Percentiles rank a stretch among this genome's conserved stretches.
phyloP scores from a whole-genome alignment of 2,888 invertebrate genomes.

The Galerucella nymphaeae region DNA sequence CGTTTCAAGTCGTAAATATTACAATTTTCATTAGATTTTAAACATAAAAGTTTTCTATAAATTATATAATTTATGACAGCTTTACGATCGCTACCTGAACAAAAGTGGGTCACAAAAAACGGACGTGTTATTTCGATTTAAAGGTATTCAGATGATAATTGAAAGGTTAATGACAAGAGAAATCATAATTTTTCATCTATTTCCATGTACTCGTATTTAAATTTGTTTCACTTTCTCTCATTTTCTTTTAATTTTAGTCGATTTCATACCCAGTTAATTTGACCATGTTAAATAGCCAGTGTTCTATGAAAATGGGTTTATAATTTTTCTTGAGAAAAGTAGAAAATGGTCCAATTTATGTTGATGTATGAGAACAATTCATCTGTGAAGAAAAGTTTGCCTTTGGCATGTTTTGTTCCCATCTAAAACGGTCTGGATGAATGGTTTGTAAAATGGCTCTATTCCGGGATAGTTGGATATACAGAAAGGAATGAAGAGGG shows the following conservation, averaged over 20 bases:
- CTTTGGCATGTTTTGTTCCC: conserved; percentile 26
- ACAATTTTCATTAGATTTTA: conserved; percentile 10
- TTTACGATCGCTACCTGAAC: conserved; percentile 5
- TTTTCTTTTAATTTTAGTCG: not conserved
- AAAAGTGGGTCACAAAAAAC: not conserved
- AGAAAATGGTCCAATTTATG: conserved; percentile 28
- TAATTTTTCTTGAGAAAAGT: conserved; percentile 27
- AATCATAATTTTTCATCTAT: too few species aligned
- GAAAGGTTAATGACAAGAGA: too few species aligned
- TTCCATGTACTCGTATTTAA: too few species aligned
- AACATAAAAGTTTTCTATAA: conserved; percentile 15
- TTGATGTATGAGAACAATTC: conserved; percentile 27
- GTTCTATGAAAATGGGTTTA: conserved; percentile 17
- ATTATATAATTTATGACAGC: conserved; percentile 9
- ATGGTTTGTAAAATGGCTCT: conserved; percentile 25
- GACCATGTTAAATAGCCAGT: conserved; percentile 14
- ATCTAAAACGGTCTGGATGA: conserved; percentile 19
- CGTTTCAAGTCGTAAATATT: not conserved
- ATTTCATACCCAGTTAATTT: conserved; percentile 5
- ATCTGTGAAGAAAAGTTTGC: conserved; percentile 28
- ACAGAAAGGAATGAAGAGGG: conserved; percentile 3
- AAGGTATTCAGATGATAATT: too few species aligned
- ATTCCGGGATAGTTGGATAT: conserved; percentile 19
- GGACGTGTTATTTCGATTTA: not conserved
- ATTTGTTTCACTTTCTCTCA: not conserved